Base-by-base conservation (phyloP, 2,113 vertebrate species). In the Agapornis roseicollis region DNA sequence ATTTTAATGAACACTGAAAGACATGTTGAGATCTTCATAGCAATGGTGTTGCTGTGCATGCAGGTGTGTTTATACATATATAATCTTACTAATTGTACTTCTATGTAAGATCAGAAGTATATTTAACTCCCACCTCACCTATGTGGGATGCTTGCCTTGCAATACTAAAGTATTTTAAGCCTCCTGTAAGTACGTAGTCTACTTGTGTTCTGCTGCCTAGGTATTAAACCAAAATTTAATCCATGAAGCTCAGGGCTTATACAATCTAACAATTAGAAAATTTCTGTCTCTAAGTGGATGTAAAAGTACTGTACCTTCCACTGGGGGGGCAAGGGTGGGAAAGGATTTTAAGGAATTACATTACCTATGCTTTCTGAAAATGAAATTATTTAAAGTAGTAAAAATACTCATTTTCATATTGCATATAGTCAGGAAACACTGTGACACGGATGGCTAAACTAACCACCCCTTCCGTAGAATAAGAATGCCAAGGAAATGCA, bases 271-370 rank as follows among this genome's bases (percentile, higher is more conserved):
- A 92, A 76, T 35, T 29, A 52, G 24, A 69, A 76, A 70, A 39
- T 35, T 90, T 72, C 47, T 90, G 7, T 24, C 15, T 29, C 11
- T 42, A 76, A 65, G 19, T 49, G 22, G n/a, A 78, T 68, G 19
- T 20, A 15, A 73, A 87, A 89, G 37, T 49, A 69, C 24, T 42
- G 3, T 12, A 82, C 27, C 47, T 60, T 71, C 33, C 19, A 56
- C 7, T 7, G 11, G 0, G 7, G 3, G 10, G 9, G 33, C 11
- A 41, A 13, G 41, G 41, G n/a, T n/a, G 18, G 7, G 18, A 18
- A 33, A 33, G 55, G 31, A 27, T 16, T 82, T 35, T n/a, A 50
- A 71, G 25, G 4, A 46, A 70, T 33, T 58, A 13, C 14, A 53
- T 17, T 46, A 42, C 5, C 55, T 66, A 14, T 49, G 41, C 23